Percentiles rank a stretch among this genome's conserved stretches.
Evolutionary conservation across 92 coral and sea anemone species (phyloP).

Genomic region (Epizoanthus rinbou): DNA sequence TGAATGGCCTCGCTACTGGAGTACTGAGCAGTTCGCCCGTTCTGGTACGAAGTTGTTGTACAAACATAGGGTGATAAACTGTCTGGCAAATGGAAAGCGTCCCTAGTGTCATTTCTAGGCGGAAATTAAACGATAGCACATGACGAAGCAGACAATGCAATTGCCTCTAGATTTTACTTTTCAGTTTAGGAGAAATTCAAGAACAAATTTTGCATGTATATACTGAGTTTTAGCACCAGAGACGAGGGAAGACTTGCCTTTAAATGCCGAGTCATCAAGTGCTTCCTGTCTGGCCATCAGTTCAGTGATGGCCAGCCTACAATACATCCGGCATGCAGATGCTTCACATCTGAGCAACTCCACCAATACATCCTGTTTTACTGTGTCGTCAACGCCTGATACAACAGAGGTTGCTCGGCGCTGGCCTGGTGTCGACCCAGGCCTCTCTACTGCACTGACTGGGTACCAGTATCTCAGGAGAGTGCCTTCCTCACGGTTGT

Average conservation of each 20-base stretch:
- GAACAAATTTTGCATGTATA: not conserved
- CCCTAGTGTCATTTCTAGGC: no score
- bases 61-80: no score
- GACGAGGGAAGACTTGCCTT: conserved; percentile 14
- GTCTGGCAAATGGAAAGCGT: no score
- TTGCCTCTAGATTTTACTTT: not conserved
- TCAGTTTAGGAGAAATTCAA: not conserved
- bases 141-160: no score
- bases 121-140: no score
- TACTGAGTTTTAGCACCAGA: not conserved
- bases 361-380: conserved; percentile 67
- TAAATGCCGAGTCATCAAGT: conserved; percentile 12
- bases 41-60: no score
- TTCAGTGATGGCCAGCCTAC: conserved; percentile 71
- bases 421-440: conserved; percentile 61
- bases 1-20: no score
- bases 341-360: conserved; percentile 82
- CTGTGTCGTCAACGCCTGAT: conserved; percentile 68
- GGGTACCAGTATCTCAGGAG: conserved; percentile 98
- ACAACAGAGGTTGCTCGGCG: conserved; percentile 83
- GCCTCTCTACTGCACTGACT: conserved; percentile 76
- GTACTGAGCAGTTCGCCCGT: no score
- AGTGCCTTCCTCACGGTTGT: conserved; percentile 94
- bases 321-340: conserved; percentile 71
- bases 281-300: conserved; percentile 46